phyloP scores from a whole-genome alignment of 2,113 vertebrate species.

The Triplophysa siluroides region DNA sequence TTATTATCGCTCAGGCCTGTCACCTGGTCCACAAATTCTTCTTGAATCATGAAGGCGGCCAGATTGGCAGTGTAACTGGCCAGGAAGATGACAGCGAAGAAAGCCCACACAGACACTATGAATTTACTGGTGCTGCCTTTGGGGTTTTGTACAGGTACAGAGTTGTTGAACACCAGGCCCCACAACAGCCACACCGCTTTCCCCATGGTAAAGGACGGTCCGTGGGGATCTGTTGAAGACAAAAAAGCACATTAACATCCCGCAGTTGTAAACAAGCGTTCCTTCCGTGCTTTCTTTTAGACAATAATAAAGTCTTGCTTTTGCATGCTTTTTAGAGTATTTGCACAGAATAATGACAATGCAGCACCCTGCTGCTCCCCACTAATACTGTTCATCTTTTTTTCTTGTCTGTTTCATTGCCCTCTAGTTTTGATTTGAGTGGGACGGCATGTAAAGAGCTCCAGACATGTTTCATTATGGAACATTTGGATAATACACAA shows the following conservation, averaged over 20 bases:
- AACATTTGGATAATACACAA: neutral
- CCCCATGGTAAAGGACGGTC: constrained; percentile 96
- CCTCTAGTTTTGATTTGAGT: neutral
- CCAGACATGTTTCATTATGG: neutral
- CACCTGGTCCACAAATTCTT: constrained; percentile 98
- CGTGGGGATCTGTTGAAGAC: constrained; percentile 83
- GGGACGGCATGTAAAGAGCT: neutral
- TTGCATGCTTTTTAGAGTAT: constrained; percentile 23
- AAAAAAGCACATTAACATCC: neutral
- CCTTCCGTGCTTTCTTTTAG: neutral
- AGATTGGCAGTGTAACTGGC: constrained; percentile 90
- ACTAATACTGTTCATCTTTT: constrained; percentile 12
- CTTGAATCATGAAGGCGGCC: constrained; percentile 92
- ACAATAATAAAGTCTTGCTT: constrained; percentile 37
- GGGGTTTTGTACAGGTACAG: constrained; percentile 96
- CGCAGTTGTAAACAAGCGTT: neutral
- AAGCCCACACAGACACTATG: constrained; percentile 96
- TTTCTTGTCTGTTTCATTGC: neutral
- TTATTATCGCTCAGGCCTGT: constrained; percentile 98
- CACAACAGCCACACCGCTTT: constrained; percentile 98
- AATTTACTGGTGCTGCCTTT: constrained; percentile 98
- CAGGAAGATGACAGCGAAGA: constrained; percentile 90
- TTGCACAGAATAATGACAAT: constrained; percentile 20
- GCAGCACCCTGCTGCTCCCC: neutral
- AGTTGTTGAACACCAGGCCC: constrained; percentile 99